Evolutionary conservation across 1,140 invertebrate genomes (phyloP).

Genomic region (Campoletis sonorensis): DNA sequence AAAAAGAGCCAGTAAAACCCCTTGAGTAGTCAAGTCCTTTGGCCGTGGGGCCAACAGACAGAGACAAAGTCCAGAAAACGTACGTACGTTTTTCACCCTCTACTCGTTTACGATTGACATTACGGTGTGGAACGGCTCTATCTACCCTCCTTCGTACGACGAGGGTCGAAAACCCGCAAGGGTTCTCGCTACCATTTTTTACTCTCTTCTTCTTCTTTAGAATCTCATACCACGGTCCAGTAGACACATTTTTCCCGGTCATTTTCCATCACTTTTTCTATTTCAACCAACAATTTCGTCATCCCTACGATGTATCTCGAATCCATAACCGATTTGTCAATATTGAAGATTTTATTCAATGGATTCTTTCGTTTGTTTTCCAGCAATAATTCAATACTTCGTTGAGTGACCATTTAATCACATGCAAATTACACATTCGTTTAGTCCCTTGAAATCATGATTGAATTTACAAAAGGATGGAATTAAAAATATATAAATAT

Average conservation of each 20-base stretch:
- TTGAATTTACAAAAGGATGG: too few relatives aligned
- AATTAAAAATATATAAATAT: too few relatives aligned
- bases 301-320: neutral
- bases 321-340: too few relatives aligned
- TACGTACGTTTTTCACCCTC: constrained; percentile 13
- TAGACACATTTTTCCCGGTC: neutral
- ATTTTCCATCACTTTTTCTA: neutral
- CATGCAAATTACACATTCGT: too few relatives aligned
- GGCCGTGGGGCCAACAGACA: neutral
- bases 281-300: neutral
- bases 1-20: constrained; percentile 27
- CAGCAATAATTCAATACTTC: too few relatives aligned
- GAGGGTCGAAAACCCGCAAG: neutral
- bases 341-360: too few relatives aligned
- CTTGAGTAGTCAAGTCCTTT: constrained; percentile 11
- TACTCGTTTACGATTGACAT: constrained; percentile 39
- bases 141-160: neutral
- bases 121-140: constrained; percentile 5
- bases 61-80: constrained; percentile 10
- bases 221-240: neutral
- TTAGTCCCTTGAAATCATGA: too few relatives aligned
- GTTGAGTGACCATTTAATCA: too few relatives aligned
- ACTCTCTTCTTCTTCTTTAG: neutral
- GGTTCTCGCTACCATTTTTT: neutral
- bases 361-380: too few relatives aligned